Evolutionary conservation across 2,888 invertebrate genomes (phyloP), one percentile per base, ranked within the genome.

Genomic region (Seira musarum): DNA sequence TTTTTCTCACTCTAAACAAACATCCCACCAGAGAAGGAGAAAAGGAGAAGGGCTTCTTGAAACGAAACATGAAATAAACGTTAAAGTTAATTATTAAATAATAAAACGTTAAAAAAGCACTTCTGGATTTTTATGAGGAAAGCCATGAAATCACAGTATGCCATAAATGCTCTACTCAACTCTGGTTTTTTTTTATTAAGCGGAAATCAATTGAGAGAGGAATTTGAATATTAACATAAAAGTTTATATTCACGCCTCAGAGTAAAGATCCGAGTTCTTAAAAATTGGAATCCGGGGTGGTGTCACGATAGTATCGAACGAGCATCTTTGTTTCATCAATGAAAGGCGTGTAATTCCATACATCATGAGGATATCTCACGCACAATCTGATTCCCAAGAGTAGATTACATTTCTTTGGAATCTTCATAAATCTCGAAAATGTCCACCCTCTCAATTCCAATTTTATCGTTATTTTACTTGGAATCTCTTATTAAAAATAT

Each of bases 391-490:
- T 30, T 67, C 67, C 61, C 60, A 63, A 46, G 64, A 40, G 74
- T 65, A 67, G 70, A 80, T 75, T 80, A 66, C 53, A 71, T 65
- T 75, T 80, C 66, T 63, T 3, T 80, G 80, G 74, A 74, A 75
- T 74, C 65, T 70, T 46, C 75, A 80, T 80, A 80, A 80, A 80
- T 80, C 64, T 80, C 17, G 21, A 57, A 60, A 49, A 69, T 80
- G 80, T 74, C 80, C 80, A 80, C 80, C 80, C 80, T 75, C 46
- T 35, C 60, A 21, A 22, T 60, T 60, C 21, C 60, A 3, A 60
- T 21, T 21, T 60, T 21, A 5, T 15, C 21, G 21, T 19, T 30
- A 30, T 30, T 30, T 30, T 30, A 30, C 21, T 22, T 5, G 60
- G 60, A 21, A 60, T 60, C 8, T 60, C n/a, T 60, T 60, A 15